Percentiles rank a stretch among this genome's conserved stretches.
Evolutionary conservation across 2,113 vertebrate species (phyloP).

Genomic region (Conger conger): DNA sequence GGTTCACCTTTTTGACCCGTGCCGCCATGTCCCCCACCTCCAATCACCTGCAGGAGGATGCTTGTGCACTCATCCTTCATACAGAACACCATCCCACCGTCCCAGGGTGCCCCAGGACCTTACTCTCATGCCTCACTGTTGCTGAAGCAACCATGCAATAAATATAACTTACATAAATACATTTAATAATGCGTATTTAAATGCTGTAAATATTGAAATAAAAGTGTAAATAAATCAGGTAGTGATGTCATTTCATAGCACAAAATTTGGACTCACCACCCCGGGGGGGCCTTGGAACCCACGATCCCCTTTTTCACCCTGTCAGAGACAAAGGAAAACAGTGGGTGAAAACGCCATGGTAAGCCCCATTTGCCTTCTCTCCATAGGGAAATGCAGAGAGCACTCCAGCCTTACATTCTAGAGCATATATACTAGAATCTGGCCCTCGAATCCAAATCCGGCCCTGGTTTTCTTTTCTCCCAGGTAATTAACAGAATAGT

Average conservation of each 20-base stretch:
- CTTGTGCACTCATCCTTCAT: neutral
- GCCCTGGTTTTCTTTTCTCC: too few species aligned
- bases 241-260: too few species aligned
- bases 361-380: neutral
- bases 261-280: slow-evolving; percentile 67
- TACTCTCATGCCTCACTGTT: neutral
- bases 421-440: too few species aligned
- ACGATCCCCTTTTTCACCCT: slow-evolving; percentile 88
- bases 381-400: neutral
- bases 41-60: slow-evolving; percentile 45
- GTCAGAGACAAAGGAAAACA: neutral
- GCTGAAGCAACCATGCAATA: neutral
- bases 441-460: too few species aligned
- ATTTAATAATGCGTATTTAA: too few species aligned
- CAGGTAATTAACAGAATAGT: too few species aligned
- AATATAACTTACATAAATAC: too few species aligned
- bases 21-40: neutral
- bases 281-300: slow-evolving; percentile 88
- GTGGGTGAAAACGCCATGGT: neutral
- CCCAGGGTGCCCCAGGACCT: neutral
- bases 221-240: slow-evolving; percentile 2
- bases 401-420: neutral
- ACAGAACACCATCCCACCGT: neutral
- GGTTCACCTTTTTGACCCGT: slow-evolving; percentile 85
- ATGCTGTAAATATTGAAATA: neutral